Evolutionary conservation across 2,888 invertebrate species (phyloP).

Genomic region (Drosophila fulvimacula): DNA sequence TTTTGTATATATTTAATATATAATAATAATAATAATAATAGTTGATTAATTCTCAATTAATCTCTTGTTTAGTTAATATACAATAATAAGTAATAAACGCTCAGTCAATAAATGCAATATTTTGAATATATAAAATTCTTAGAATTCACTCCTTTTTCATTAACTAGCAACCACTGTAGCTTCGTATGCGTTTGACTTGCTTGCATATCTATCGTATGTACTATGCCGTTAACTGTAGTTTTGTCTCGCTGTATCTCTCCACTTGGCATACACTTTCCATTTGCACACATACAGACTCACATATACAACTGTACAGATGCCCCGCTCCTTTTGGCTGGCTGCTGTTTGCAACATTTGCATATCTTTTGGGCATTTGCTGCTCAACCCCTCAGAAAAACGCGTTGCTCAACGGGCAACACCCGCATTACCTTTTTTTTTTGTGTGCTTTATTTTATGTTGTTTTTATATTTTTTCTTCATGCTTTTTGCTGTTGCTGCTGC

Average conservation of each 20-base stretch:
- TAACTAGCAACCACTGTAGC: conserved; percentile 9
- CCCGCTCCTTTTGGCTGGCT: conserved; percentile 51
- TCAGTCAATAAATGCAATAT: too few relatives aligned
- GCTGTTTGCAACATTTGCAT: conserved; percentile 71
- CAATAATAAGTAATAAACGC: too few relatives aligned
- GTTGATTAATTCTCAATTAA: not conserved
- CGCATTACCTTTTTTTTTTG: conserved; percentile 42
- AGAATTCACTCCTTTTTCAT: not conserved
- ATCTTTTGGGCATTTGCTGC: conserved; percentile 67
- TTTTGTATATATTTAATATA: not conserved
- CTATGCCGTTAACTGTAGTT: conserved; percentile 40
- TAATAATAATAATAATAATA: not conserved
- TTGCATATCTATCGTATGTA: conserved; percentile 68
- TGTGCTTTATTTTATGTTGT: conserved; percentile 24
- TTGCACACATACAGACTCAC: conserved; percentile 49
- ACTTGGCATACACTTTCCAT: conserved; percentile 71
- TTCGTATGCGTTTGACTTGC: conserved; percentile 39
- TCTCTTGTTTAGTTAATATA: not conserved
- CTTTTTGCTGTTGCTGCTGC: conserved; percentile 28
- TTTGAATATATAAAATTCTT: not conserved
- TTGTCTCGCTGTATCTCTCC: conserved; percentile 47
- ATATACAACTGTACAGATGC: conserved; percentile 26
- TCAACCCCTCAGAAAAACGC: conserved; percentile 20
- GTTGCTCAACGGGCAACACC: conserved; percentile 40
- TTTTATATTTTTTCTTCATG: conserved; percentile 24